A percentile compares a stretch with the other conserved stretches of the same genome.
phyloP scores from a whole-genome alignment of 2,797 vertebrate species.

The Prionace glauca region DNA sequence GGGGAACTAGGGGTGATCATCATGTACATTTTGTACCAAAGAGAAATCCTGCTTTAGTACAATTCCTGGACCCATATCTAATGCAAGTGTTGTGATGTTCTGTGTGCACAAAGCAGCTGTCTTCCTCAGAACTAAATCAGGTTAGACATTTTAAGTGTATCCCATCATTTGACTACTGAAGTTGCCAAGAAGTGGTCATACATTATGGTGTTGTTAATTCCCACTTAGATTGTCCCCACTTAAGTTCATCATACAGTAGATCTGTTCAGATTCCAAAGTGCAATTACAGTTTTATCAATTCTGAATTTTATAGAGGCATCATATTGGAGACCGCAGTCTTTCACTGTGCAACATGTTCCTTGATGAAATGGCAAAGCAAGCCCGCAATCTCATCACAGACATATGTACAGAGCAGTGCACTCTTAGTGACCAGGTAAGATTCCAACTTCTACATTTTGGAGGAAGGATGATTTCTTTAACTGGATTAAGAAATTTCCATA shows the following conservation, averaged over 20 bases:
- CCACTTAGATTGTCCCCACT: background rate
- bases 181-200: background rate
- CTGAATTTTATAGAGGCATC: conserved; percentile 72
- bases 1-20: background rate
- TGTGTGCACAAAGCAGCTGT: background rate
- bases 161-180: background rate
- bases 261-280: background rate
- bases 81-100: background rate
- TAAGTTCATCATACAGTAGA: background rate
- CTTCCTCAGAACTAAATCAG: background rate
- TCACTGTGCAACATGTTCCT: conserved; percentile 98
- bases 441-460: background rate
- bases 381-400: conserved; percentile 94
- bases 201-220: background rate
- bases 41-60: background rate
- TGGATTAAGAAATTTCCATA: background rate
- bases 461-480: background rate
- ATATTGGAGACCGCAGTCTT: conserved; percentile 96
- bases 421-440: conserved; percentile 86
- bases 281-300: conserved; percentile 32
- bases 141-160: background rate
- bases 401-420: conserved; percentile 98
- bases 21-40: background rate
- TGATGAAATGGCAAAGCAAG: conserved; percentile 98
- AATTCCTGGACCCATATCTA: background rate